phyloP scores from a whole-genome alignment of 1,140 invertebrate species.

The Neodiprion lecontei region DNA sequence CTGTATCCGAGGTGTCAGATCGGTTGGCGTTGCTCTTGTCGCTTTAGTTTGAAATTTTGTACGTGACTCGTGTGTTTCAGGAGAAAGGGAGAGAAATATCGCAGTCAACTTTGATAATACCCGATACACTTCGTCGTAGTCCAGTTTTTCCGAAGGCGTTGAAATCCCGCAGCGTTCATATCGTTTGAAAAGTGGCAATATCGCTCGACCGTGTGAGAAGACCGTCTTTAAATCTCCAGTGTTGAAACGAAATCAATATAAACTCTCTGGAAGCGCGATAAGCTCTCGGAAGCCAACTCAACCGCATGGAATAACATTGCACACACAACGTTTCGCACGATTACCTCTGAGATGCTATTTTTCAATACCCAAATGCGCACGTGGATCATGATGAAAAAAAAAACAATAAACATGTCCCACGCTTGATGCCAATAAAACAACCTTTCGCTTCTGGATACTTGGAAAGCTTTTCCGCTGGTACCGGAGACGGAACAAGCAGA shows the following conservation, averaged over 20 bases:
- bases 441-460: slow-evolving; percentile 38
- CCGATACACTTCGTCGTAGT: no score
- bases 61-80: no score
- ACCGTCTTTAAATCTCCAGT: neutral
- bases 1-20: no score
- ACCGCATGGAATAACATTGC: neutral
- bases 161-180: neutral
- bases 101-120: no score
- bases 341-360: neutral
- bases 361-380: no score
- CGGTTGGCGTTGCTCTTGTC: no score
- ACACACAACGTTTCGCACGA: neutral
- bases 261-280: neutral
- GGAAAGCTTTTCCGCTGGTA: slow-evolving; percentile 30
- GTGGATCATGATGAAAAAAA: no score
- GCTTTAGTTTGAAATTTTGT: no score
- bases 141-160: no score
- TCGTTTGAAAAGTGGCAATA: neutral
- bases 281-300: neutral
- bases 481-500: slow-evolving; percentile 46
- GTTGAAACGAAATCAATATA: neutral
- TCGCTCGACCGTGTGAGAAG: neutral
- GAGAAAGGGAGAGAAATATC: no score
- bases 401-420: no score
- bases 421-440: slow-evolving; percentile 1